Evolutionary conservation across 2,113 vertebrate species (phyloP), one percentile per base, ranked within the genome.

Genomic region (Pica pica): DNA sequence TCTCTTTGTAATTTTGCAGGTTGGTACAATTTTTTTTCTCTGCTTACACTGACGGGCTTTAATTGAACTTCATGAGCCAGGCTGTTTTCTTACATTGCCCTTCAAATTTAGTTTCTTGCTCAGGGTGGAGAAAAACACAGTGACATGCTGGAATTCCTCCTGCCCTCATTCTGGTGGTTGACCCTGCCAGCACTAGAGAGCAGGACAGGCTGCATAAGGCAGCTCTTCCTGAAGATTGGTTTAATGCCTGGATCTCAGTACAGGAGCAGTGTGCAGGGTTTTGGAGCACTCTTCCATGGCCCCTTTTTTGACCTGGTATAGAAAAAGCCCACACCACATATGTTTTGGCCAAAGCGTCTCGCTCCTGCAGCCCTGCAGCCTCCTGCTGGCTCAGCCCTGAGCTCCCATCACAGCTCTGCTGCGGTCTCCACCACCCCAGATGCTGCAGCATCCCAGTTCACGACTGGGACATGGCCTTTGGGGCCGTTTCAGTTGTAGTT

Each of bases 91-190:
- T 57, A 28, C 46, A 33, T 16, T 65, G n/a, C 6, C 26, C 20
- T 63, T 81, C 76, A 63, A 35, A 89, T 71, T 63, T 30, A 74
- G 26, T 88, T 86, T 93, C 46, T 92, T 83, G n/a, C 42, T 90
- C 44, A 44, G 20, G 5, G 5, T 67, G 13, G 35, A 67, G 21
- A 46, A 91, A 91, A 87, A 6, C 14, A 44, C 1, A 0, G 39
- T 1, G 15, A 64, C 22, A 61, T 46, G n/a, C 16, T 52, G n/a
- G 37, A 23, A 10, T 63, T 39, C 44, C 53, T 75, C 68, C 76
- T 63, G 42, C 20, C 5, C 39, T 23, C 6, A 63, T 90, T 71
- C 49, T 64, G 10, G 17, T 27, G 13, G 27, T 63, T 65, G 52
- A 67, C 27, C 14, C 28, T 75, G 61, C n/a, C 22, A 31, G 41